Percentiles rank a stretch among this genome's conserved stretches.
Conservation (phyloP, 1,140 invertebrate species). For the Aphidius ervi region DNA sequence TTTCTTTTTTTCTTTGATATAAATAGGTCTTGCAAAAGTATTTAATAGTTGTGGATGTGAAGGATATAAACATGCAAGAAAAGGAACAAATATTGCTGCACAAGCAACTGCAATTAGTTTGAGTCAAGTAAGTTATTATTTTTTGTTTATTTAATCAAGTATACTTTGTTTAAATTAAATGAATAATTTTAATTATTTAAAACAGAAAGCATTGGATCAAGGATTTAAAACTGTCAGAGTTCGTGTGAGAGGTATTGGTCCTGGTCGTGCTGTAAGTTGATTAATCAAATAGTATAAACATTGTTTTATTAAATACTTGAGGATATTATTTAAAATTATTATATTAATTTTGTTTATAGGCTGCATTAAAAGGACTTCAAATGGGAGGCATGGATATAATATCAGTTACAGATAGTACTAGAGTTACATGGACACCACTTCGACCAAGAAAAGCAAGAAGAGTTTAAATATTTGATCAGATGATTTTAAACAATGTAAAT, state of each 20-base stretch:
- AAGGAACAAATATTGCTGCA: constrained; percentile 93
- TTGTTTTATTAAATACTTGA: no score
- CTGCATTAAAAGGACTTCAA: constrained; percentile 88
- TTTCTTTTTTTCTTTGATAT: constrained; percentile 27
- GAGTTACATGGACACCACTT: constrained; percentile 72
- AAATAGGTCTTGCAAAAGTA: constrained; percentile 55
- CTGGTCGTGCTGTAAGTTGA: constrained; percentile 59
- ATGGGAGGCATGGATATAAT: constrained; percentile 85
- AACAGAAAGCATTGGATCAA: constrained; percentile 62
- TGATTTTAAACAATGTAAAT: no score
- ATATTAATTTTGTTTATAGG: constrained; percentile 52
- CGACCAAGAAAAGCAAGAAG: constrained; percentile 71
- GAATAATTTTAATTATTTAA: no score
- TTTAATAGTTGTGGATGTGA: constrained; percentile 78
- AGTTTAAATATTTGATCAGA: constrained; percentile 53
- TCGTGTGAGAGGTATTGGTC: constrained; percentile 74
- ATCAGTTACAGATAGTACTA: constrained; percentile 86
- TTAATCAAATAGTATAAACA: no score
- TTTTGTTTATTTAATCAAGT: background rate
- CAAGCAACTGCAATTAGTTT: constrained; percentile 84
- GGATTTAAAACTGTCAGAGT: constrained; percentile 73
- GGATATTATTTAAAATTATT: no score
- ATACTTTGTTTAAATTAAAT: no score
- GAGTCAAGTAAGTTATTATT: constrained; percentile 58
- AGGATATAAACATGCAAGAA: constrained; percentile 91